Evolutionary conservation across 2,888 invertebrate species (phyloP), one percentile per base, ranked within the genome.

Genomic region (Ischnus inquisitorius): DNA sequence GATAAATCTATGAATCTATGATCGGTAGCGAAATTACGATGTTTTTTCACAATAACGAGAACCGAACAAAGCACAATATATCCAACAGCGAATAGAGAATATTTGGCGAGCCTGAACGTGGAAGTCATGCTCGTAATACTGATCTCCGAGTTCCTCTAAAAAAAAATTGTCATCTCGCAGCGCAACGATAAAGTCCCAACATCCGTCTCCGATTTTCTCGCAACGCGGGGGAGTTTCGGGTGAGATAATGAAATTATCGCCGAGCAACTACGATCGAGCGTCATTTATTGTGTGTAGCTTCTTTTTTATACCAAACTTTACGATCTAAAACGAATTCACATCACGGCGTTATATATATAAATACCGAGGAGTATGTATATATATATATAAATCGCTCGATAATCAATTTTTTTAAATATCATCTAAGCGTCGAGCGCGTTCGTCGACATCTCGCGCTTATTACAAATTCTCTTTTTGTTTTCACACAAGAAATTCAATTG

Each of bases 31-130:
- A 43, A n/a, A 12, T 54, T 8, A 46, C 62, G 22, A 54, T 80
- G 41, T 2, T 4, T 81, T 48, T 14, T 46, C 4, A 34, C 34
- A n/a, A 65, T 3, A 1, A 79, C 16, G 34, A 84, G 43, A 19
- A 85, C 5, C 12, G 51, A 64, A 67, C 84, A 87, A 60, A 84
- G 6, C 8, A 48, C 48, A 0, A 84, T 60, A 43, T 88, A 90
- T 8, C 89, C 62, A 65, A 87, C 43, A 10, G 84, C 68, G 25
- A 82, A 83, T 3, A 87, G 64, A n/a, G 43, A 57, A 43, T 80
- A 89, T 86, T 89, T 90, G 10, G 87, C n/a, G 65, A 87, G 86
- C 46, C 86, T 84, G 34, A 48, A 69, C 77, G 79, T 88, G 16
- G 85, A 54, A 68, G 60, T 83, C 91, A 87, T 88, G 12, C 25